phyloP scores from a whole-genome alignment of 2,113 vertebrate genomes.

The Emydura subglobosa region DNA sequence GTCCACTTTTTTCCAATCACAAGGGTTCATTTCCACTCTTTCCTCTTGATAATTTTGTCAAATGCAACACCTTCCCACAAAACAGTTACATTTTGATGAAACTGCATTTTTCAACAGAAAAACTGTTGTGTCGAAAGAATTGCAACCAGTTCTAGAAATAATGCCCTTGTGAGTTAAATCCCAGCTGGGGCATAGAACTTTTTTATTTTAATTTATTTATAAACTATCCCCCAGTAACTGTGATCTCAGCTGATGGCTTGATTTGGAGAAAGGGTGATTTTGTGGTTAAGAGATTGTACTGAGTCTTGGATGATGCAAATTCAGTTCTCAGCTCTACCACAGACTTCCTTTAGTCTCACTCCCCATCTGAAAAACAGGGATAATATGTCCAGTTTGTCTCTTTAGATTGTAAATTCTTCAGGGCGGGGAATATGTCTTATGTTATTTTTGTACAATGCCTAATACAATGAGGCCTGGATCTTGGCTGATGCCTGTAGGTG shows the following conservation, averaged over 20 bases:
- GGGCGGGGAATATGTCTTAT: not conserved
- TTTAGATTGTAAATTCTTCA: not conserved
- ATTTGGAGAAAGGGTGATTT: not conserved
- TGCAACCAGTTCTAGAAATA: conserved; percentile 33
- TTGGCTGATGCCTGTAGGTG: not conserved
- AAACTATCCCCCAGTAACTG: no score
- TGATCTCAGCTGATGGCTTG: not conserved
- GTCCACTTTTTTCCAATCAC: conserved; percentile 68
- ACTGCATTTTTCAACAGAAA: not conserved
- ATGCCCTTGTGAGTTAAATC: not conserved
- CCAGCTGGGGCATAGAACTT: not conserved
- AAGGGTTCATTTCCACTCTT: conserved; percentile 23
- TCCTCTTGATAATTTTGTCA: conserved; percentile 34
- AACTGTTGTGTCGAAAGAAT: not conserved
- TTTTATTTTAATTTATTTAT: no score
- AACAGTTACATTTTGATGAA: not conserved
- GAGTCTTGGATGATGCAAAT: not conserved
- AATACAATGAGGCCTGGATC: not conserved
- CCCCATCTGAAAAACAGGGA: not conserved
- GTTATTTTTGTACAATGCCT: not conserved
- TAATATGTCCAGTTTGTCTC: not conserved
- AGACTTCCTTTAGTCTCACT: not conserved
- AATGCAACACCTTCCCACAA: conserved; percentile 47
- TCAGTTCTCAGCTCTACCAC: not conserved
- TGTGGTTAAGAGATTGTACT: not conserved